Evolutionary conservation across 2,888 invertebrate genomes (phyloP).

Genomic region (Rotaria socialis): DNA sequence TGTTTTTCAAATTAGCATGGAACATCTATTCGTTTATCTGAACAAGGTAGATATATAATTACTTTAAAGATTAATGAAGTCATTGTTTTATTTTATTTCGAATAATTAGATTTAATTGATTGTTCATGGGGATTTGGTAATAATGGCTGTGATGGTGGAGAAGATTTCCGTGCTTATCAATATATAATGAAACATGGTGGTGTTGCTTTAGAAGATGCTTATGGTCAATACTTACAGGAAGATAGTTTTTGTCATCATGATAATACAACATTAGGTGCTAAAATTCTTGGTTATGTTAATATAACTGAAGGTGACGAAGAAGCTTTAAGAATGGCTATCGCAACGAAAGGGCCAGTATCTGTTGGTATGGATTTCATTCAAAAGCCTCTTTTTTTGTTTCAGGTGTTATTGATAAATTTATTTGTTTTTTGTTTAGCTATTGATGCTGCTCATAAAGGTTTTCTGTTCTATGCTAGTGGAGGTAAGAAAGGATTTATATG

Average conservation of each 20-base stretch:
- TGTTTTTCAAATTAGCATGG: conserved; percentile 57
- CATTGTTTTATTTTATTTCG: background rate
- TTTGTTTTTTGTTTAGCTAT: conserved; percentile 54
- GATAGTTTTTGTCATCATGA: conserved; percentile 77
- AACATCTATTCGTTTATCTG: conserved; percentile 75
- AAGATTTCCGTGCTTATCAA: conserved; percentile 82
- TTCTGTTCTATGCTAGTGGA: conserved; percentile 87
- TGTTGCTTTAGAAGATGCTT: conserved; percentile 80
- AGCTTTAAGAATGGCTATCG: conserved; percentile 73
- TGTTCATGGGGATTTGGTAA: conserved; percentile 94
- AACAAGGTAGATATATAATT: conserved; percentile 66
- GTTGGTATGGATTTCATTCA: conserved; percentile 59
- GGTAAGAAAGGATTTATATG: background rate
- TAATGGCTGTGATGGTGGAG: conserved; percentile 83
- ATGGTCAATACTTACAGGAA: conserved; percentile 84
- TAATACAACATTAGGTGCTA: conserved; percentile 52
- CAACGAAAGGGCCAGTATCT: conserved; percentile 83
- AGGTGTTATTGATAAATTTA: background rate
- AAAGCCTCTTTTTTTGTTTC: background rate
- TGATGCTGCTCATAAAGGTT: conserved; percentile 75
- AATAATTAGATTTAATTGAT: conserved; percentile 70
- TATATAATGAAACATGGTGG: conserved; percentile 86
- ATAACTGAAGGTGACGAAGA: conserved; percentile 73
- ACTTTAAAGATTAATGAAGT: background rate
- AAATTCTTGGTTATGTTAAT: conserved; percentile 71